A percentile compares a stretch with the other conserved stretches of the same genome.
These are phyloP conservation scores for Halesus radiatus DNA, from an alignment of 1,140 invertebrate genomes.

Conservation along the genomic window DNA sequence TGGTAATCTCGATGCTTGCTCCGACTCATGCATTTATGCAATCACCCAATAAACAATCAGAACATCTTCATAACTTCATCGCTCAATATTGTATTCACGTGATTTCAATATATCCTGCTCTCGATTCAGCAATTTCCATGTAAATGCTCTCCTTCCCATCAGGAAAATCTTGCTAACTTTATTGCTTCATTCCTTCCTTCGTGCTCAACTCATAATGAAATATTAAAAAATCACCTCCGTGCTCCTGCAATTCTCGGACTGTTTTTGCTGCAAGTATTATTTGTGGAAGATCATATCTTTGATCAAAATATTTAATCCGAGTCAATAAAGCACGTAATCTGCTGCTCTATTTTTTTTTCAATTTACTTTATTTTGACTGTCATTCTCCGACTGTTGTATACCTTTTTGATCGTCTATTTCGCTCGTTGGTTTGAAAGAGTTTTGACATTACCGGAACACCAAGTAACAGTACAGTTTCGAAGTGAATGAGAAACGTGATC, in stretches of 20 bases:
- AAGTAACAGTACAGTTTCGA: conserved; percentile 6
- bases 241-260: too few species aligned
- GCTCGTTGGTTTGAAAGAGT: background rate
- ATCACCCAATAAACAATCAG: conserved; percentile 12
- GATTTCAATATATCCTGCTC: background rate
- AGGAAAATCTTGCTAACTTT: background rate
- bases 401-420: background rate
- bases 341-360: background rate
- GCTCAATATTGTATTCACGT: background rate
- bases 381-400: background rate
- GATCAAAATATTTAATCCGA: too few species aligned
- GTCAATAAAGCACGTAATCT: background rate
- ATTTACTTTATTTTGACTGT: background rate
- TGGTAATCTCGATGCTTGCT: background rate
- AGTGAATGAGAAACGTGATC: conserved; percentile 16
- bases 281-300: too few species aligned
- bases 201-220: too few species aligned
- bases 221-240: too few species aligned
- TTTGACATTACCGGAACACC: conserved; percentile 6
- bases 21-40: background rate
- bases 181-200: background rate
- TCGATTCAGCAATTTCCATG: background rate
- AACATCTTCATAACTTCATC: background rate
- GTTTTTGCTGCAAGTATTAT: too few species aligned
- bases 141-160: background rate